Percentiles rank a stretch among this genome's conserved stretches.
phyloP scores from a whole-genome alignment of 2,888 invertebrate species.

The Caenorhabditis sp. region DNA sequence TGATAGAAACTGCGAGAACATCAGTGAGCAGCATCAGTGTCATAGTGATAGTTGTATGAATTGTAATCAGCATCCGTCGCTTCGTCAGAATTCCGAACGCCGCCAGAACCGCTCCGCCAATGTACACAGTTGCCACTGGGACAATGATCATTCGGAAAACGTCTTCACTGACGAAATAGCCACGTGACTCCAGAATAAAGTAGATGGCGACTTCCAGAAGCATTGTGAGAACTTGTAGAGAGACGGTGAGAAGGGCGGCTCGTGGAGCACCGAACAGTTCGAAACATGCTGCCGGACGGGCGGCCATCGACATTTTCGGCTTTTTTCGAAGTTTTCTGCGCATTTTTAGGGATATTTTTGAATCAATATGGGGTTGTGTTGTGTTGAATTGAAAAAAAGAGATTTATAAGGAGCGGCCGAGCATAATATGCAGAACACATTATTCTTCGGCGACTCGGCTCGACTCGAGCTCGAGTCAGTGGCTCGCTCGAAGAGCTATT shows the following conservation, averaged over 20 bases:
- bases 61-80: slow-evolving; percentile 66
- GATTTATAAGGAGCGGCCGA: no score
- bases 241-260: slow-evolving; percentile 55
- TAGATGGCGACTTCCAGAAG: slow-evolving; percentile 68
- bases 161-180: slow-evolving; percentile 70
- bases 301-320: neutral
- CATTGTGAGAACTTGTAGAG: slow-evolving; percentile 62
- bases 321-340: slow-evolving; percentile 32
- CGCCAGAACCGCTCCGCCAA: slow-evolving; percentile 57
- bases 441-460: no score
- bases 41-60: slow-evolving; percentile 74
- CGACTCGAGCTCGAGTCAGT: no score
- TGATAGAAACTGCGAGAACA: slow-evolving; percentile 76
- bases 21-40: slow-evolving; percentile 79
- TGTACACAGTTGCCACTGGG: slow-evolving; percentile 59
- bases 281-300: slow-evolving; percentile 57
- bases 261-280: slow-evolving; percentile 45
- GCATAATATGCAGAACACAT: no score
- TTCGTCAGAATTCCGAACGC: slow-evolving; percentile 59
- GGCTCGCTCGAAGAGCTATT: no score
- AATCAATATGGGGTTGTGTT: no score
- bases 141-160: slow-evolving; percentile 71
- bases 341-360: slow-evolving; percentile 10
- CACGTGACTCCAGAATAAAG: slow-evolving; percentile 69
- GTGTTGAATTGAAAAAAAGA: neutral